Evolutionary conservation across 2,888 invertebrate species (phyloP), one percentile per base, ranked within the genome.

Genomic region (Minunthozetes semirufus): DNA sequence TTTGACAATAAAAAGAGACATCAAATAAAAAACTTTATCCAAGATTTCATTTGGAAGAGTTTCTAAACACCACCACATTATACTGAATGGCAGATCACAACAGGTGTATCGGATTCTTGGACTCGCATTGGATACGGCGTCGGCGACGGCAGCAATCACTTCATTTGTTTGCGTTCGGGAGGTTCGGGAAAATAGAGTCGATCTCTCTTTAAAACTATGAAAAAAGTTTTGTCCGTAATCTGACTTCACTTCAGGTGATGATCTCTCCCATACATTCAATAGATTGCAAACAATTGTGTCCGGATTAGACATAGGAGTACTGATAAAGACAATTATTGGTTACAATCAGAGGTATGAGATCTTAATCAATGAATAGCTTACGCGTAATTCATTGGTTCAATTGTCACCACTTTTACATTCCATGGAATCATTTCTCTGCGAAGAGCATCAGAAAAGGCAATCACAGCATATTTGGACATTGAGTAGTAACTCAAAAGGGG

Each of bases 391-490:
- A 84, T 84, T 4, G 84, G 84, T 76, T 84, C 84, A 70, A 84
- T 81, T 78, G 82, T 82, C 3, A 84, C 83, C 33, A 84, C 82
- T 70, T 80, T 80, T 72, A 84, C 78, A 29, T 81, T 81, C 59
- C 78, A 77, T 19, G 80, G 80, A 22, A 80, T 79, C 74, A 84
- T 78, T 77, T 84, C 84, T 42, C 80, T 80, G 25, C 84, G 79
- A 76, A 84, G 76, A 4, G 81, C 83, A 75, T 82, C 82, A 0
- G 83, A 82, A 74, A 83, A 77, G 11, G 83, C 84, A 76, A 84
- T 84, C 56, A 84, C 80, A 77, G 83, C 85, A 78, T 83, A 83
- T 79, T 84, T 84, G 63, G 83, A 82, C 13, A 84, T 84, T 9
- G 83, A 82, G 78, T 84, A 84, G 19, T 83, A 84, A 48, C 83